Base-by-base conservation (phyloP, 2,888 invertebrate species). In the Eristalis pertinax region DNA sequence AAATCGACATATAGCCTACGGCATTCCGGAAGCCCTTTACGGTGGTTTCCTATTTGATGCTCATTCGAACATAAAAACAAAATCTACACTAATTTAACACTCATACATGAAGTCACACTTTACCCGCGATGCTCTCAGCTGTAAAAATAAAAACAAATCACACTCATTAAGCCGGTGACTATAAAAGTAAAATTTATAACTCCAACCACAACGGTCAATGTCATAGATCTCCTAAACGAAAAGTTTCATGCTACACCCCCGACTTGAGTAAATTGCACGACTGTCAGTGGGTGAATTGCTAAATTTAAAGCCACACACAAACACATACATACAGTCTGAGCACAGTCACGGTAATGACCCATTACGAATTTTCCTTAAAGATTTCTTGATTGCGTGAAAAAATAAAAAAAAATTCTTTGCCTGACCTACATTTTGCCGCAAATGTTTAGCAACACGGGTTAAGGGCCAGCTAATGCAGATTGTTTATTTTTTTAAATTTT, bases 161-260 rank as follows among this genome's bases (percentile, higher is more conserved):
- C 68, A 77, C 60, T 64, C 19, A 58, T 63, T 69, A 73, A 63
- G 35, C 19, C 13, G 8, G 8, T n/a, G 35, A 69, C 69, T 64
- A 70, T 70, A 67, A 82, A 82, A 65, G 32, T 38, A 5, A 78
- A 64, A 13, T 68, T 83, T 68, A 78, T 68, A 35, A 43, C 60
- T 78, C 22, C 65, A 78, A 24, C 70, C 70, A 56, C 75, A 43
- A 58, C 58, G 62, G 74, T 83, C 83, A 87, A 83, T 83, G 86
- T 75, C 83, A 72, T 67, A 62, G 62, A 78, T 58, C 70, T 60
- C 64, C 65, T 60, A 65, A 72, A 76, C 70, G 76, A 43, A 60
- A 38, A 32, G 38, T 56, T 73, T 60, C 56, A 69, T 63, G 64
- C 64, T 73, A 41, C 64, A 32, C 79, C 65, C 32, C 72, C 58